Base-by-base conservation (phyloP, 1,140 invertebrate species). In the Drosophila guanche region DNA sequence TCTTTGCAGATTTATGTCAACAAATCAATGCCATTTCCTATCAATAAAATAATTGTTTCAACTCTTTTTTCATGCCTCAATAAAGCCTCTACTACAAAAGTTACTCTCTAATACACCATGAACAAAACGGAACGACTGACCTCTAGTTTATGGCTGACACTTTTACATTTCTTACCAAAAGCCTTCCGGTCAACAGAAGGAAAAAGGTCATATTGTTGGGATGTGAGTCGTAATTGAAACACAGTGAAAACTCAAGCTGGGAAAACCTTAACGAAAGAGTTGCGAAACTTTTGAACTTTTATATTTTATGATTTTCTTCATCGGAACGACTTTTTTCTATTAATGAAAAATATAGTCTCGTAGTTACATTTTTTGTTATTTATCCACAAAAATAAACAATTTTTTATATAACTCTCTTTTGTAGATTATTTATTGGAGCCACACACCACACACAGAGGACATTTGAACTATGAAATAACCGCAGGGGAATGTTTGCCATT, bases 381-480 rank as follows among this genome's bases (percentile, higher is more conserved):
- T 81, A 72, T 63, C 62, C 10, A 12, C 29, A 33, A 5, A 33
- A 33, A 33, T 8, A 8, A 33, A 8, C 29, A 33, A 33, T 33
- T 69, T 74, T 74, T 76, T 56, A 51, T 47, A 20, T 57, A 33
- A 57, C 40, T 53, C 22, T 20, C 22, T 76, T 62, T 56, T 50
- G 83, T 81, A 75, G 75, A 69, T 86, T 86, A 86, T 86, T 88
- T 83, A 88, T 86, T 75, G 75, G 70, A 2, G 33, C 33, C 70
- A 55, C 25, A 60, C 56, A 75, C 81, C 74, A 62, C 46, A 65
- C 56, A 83, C 83, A 33, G 33, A 4, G 33, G 33, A 12, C 10
- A 76, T 78, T 83, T 79, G 70, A 83, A 71, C 83, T 79, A 88
- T 86, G 83, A 72, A 88, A 86, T 72, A 83, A 62, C 83, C 78